Evolutionary conservation across 2,797 vertebrate species (phyloP).

Genomic region (Macropus fuliginosus): DNA sequence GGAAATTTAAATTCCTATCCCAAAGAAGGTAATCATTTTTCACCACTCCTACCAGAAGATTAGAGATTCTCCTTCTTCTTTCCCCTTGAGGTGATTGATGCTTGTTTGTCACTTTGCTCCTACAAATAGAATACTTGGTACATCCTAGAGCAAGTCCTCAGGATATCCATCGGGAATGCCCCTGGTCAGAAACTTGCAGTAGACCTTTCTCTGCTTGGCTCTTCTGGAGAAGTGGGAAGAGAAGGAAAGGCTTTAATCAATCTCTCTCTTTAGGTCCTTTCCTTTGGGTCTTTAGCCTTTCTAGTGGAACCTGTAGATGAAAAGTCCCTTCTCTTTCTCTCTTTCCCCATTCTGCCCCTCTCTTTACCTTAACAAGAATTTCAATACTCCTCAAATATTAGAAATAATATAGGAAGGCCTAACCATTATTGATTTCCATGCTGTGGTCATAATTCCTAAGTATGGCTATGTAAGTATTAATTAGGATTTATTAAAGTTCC

Average conservation of each 20-base stretch:
- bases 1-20: neutral
- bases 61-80: neutral
- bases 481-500: neutral
- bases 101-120: neutral
- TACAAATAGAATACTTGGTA: neutral
- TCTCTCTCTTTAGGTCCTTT: neutral
- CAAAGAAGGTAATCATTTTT: neutral
- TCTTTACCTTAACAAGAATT: neutral
- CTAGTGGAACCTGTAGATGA: neutral
- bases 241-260: neutral
- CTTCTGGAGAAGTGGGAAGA: neutral
- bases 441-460: neutral
- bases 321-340: neutral
- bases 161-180: neutral
- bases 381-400: neutral
- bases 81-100: neutral
- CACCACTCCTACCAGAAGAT: neutral
- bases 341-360: neutral
- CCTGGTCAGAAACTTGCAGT: neutral
- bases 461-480: neutral
- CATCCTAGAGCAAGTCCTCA: neutral
- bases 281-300: neutral
- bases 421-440: neutral
- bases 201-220: neutral
- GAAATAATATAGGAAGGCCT: neutral